Evolutionary conservation across 2,797 vertebrate genomes (phyloP), one percentile per base, ranked within the genome.

Genomic region (Anguilla pacifica): DNA sequence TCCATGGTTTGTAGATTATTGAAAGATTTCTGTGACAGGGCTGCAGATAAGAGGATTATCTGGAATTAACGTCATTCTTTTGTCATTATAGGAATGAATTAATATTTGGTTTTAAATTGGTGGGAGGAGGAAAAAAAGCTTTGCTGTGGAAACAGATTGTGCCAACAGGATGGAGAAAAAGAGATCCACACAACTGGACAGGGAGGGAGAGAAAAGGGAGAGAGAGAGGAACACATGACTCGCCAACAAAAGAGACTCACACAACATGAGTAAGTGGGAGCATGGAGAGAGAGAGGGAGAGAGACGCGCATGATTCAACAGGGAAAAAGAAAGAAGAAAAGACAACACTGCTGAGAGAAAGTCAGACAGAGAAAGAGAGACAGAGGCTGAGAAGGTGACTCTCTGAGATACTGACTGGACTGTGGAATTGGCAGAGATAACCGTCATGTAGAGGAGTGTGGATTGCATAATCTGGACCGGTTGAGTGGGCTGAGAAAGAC

Each of bases 11-110:
- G 95, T 96, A 95, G 95, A 95, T 95, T 96, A 95, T 93, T 88
- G 94, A 95, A 95, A 96, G 94, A 96, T 96, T 95, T 93, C 93
- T 91, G 90, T 90, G 93, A 51, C 70, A 57, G 51, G 10, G 94
- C 92, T 86, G 88, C 86, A 88, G 93, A 95, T 97, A 96, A 97
- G 96, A 96, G 96, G 96, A 96, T 97, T 97, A 96, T 81, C 49
- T 91, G 90, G 96, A 96, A 96, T 97, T 96, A 96, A 95, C 95
- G 95, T 94, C 94, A 95, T 95, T 96, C 95, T 94, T 96, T 93
- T 92, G 93, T 95, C 89, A 92, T 92, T 86, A 55, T 93, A 93
- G 93, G 91, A 95, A 95, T 94, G 91, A 92, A 95, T 95, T 96
- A 92, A 94, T 95, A 95, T 95, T 85, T 91, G 95, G 95, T 95